phyloP scores from a whole-genome alignment of 2,888 invertebrate species.

The Stenotaenia linearis region DNA sequence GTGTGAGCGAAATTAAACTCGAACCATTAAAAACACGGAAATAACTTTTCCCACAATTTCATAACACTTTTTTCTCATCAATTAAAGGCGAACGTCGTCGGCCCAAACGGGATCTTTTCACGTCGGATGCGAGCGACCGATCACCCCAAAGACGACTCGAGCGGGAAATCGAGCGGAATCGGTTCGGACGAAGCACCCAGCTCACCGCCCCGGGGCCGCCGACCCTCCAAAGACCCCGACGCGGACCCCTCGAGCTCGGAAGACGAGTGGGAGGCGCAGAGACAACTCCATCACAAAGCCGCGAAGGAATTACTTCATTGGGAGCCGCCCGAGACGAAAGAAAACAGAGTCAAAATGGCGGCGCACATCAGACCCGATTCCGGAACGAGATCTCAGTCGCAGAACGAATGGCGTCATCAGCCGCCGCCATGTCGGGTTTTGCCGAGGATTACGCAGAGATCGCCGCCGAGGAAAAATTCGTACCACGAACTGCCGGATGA shows the following conservation, averaged over 20 bases:
- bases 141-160: slow-evolving; percentile 52
- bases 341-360: neutral
- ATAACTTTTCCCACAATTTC: too few species aligned
- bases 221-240: neutral
- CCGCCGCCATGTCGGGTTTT: neutral
- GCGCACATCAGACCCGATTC: neutral
- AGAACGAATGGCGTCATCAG: neutral
- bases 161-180: slow-evolving; percentile 80
- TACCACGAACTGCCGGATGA: slow-evolving; percentile 55
- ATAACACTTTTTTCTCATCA: too few species aligned
- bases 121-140: slow-evolving; percentile 28
- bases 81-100: slow-evolving; percentile 43
- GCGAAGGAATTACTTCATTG: slow-evolving; percentile 13
- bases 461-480: slow-evolving; percentile 28
- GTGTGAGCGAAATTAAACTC: neutral
- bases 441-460: neutral
- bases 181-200: slow-evolving; percentile 77
- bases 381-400: neutral
- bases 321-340: neutral
- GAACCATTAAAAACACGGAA: neutral
- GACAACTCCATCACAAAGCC: neutral
- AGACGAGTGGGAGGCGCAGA: slow-evolving; percentile 29
- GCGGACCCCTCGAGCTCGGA: slow-evolving; percentile 27
- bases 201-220: slow-evolving; percentile 34
- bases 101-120: slow-evolving; percentile 35